Percentiles rank a stretch among this genome's conserved stretches.
phyloP scores from a whole-genome alignment of 1,140 invertebrate species.

The Zaprionus kolodkinae region DNA sequence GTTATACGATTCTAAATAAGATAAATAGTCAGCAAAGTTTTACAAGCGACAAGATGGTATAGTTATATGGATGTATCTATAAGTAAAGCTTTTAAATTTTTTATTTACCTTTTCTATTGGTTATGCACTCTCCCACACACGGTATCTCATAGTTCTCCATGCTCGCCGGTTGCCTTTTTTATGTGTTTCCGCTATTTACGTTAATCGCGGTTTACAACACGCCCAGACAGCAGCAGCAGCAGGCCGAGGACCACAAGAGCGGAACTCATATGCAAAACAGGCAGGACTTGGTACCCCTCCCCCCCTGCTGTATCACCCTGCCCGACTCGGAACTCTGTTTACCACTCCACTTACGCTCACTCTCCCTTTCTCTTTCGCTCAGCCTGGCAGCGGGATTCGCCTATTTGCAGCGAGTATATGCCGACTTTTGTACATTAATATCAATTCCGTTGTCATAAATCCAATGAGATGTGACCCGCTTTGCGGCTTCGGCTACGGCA shows the following conservation, averaged over 20 bases:
- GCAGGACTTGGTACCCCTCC: constrained; percentile 2
- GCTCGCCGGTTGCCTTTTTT: background rate
- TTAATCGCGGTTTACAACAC: constrained; percentile 75
- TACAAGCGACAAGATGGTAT: background rate
- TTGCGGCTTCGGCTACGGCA: constrained; percentile 40
- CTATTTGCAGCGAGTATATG: constrained; percentile 38
- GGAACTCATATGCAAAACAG: constrained; percentile 56
- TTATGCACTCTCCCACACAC: background rate
- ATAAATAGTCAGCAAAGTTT: background rate
- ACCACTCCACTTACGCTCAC: background rate
- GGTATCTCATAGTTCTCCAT: background rate
- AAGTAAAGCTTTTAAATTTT: too few relatives aligned
- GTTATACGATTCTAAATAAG: background rate
- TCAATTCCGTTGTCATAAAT: constrained; percentile 81
- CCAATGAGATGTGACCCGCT: constrained; percentile 64
- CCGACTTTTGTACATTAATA: constrained; percentile 74
- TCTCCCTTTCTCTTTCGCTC: background rate
- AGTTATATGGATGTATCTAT: too few relatives aligned
- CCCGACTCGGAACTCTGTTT: constrained; percentile 3
- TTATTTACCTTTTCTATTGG: too few relatives aligned
- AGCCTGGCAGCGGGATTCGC: constrained; percentile 20
- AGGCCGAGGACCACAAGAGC: constrained; percentile 31
- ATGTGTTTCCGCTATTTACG: constrained; percentile 61
- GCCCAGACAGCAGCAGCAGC: constrained; percentile 29
- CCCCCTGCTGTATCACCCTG: background rate